Conservation (phyloP, 2,797 vertebrate species). For the Pterois miles region DNA sequence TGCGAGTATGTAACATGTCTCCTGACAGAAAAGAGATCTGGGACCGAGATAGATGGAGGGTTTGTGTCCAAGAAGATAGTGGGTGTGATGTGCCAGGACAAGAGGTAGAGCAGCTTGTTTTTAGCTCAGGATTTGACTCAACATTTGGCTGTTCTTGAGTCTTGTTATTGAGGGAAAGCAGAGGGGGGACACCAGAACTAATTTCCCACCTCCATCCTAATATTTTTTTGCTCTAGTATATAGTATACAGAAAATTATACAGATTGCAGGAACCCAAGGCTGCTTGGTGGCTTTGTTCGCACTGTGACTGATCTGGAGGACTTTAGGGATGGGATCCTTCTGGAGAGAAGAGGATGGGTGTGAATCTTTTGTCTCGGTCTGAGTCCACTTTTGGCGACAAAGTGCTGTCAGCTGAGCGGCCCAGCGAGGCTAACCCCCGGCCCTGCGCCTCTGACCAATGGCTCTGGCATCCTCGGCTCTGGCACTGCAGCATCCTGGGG, state of each 20-base stretch:
- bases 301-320: conserved; percentile 37
- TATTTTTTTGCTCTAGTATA: not conserved
- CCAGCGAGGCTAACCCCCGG: conserved; percentile 69
- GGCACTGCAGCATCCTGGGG: conserved; percentile 68
- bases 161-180: conserved; percentile 19
- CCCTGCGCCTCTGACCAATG: conserved; percentile 81
- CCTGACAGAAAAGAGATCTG: conserved; percentile 58
- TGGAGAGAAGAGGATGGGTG: conserved; percentile 76
- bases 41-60: conserved; percentile 54
- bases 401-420: conserved; percentile 74
- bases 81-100: conserved; percentile 60
- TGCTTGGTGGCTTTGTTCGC: conserved; percentile 31
- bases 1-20: conserved; percentile 52
- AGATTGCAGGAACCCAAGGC: not conserved
- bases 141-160: conserved; percentile 36
- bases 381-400: conserved; percentile 77
- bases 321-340: conserved; percentile 47
- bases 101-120: conserved; percentile 55
- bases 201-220: conserved; percentile 4
- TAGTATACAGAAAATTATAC: not conserved
- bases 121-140: conserved; percentile 46
- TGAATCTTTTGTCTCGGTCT: conserved; percentile 70
- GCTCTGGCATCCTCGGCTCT: conserved; percentile 81
- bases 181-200: conserved; percentile 2
- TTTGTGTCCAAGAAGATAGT: conserved; percentile 61